These are phyloP conservation scores for Polypterus senegalus DNA, from an alignment of 2,113 vertebrate genomes.

Conservation along the genomic window DNA sequence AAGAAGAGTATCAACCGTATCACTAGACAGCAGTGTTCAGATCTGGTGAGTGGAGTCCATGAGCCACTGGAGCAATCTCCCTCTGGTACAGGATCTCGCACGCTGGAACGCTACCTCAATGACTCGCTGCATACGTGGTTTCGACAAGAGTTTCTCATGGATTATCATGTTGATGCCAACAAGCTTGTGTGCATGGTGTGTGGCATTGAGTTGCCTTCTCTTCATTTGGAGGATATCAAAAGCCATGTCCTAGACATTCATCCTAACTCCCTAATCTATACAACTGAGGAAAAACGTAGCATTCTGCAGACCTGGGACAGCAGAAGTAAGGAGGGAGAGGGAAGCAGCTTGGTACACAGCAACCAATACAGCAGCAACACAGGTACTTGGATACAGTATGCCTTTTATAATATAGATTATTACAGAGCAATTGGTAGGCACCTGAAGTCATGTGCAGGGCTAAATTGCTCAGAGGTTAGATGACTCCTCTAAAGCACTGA, in stretches of 20 bases:
- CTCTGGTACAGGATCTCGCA: constrained; percentile 25
- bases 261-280: constrained; percentile 68
- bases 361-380: background rate
- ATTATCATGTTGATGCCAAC: constrained; percentile 67
- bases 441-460: too few species aligned
- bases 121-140: constrained; percentile 81
- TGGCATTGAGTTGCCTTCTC: constrained; percentile 57
- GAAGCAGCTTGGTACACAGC: background rate
- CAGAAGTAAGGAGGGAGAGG: constrained; percentile 4
- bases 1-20: constrained; percentile 13
- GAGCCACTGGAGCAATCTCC: background rate
- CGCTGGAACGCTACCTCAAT: constrained; percentile 69
- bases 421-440: too few species aligned
- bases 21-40: background rate
- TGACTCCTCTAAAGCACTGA: too few species aligned
- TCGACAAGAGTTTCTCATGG: constrained; percentile 81
- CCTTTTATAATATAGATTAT: too few species aligned
- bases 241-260: constrained; percentile 73
- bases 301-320: constrained; percentile 74
- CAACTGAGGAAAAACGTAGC: constrained; percentile 64
- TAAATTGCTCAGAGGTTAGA: too few species aligned
- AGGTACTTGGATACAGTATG: background rate
- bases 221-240: constrained; percentile 78
- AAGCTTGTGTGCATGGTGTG: constrained; percentile 79
- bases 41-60: too few species aligned